Evolutionary conservation across 2,113 vertebrate species (phyloP).

Genomic region (Myotis lucifugus): DNA sequence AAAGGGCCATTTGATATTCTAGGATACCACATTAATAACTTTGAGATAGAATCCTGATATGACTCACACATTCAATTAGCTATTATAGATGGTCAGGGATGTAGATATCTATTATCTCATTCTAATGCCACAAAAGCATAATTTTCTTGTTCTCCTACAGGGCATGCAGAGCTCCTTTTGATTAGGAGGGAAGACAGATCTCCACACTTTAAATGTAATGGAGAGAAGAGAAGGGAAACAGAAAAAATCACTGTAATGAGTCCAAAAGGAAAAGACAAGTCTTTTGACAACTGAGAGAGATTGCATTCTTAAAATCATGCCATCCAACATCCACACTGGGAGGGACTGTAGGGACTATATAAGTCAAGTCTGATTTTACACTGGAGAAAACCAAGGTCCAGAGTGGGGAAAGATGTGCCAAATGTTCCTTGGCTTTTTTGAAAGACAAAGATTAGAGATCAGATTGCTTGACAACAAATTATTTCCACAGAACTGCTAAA

Average conservation of each 20-base stretch:
- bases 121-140: background rate
- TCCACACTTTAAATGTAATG: conserved; percentile 14
- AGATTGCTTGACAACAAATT: background rate
- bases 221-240: background rate
- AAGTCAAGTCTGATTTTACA: conserved; percentile 34
- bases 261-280: conserved; percentile 18
- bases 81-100: background rate
- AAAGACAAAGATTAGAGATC: background rate
- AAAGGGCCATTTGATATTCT: background rate
- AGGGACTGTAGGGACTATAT: background rate
- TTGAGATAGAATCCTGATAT: background rate
- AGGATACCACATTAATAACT: background rate
- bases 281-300: background rate
- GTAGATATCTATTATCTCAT: background rate
- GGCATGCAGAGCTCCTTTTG: background rate
- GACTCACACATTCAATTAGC: background rate
- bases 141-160: background rate
- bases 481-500: background rate
- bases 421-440: background rate
- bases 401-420: background rate
- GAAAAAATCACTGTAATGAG: conserved; percentile 25
- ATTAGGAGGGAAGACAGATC: background rate
- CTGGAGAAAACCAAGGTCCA: background rate
- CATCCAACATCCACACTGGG: background rate
- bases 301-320: conserved; percentile 37